These are phyloP conservation scores for Lindbergichthys nudifrons DNA, from an alignment of 2,797 vertebrate species.

Conservation along the genomic window DNA sequence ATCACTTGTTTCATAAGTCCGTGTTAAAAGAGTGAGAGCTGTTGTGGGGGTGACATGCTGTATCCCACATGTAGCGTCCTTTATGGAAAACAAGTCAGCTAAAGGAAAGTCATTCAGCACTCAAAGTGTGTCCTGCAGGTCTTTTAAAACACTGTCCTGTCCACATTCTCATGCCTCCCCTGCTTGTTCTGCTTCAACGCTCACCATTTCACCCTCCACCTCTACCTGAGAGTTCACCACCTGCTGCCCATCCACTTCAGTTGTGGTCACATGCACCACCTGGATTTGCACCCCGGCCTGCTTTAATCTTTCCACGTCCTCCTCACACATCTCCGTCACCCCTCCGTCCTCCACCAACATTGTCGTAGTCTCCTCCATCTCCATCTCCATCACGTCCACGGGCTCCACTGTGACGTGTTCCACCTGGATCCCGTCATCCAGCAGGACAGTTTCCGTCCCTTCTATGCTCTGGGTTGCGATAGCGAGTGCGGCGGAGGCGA, in stretches of 20 bases:
- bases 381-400: conserved; percentile 89
- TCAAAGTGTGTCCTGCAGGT: conserved; percentile 12
- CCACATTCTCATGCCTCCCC: conserved; percentile 64
- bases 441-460: conserved; percentile 86
- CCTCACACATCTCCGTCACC: conserved; percentile 82
- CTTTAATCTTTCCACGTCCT: conserved; percentile 82
- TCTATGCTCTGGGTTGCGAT: conserved; percentile 80
- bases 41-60: conserved; percentile 29
- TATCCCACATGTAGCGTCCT: conserved; percentile 54
- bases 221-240: conserved; percentile 88
- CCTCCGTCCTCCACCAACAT: conserved; percentile 86
- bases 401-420: conserved; percentile 93
- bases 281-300: conserved; percentile 90
- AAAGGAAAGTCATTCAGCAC: conserved; percentile 10
- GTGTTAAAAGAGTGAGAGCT: conserved; percentile 19
- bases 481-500: conserved; percentile 78
- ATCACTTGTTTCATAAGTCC: conserved; percentile 20
- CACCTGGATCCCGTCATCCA: conserved; percentile 88
- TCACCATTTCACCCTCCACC: conserved; percentile 77
- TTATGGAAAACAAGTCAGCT: conserved; percentile 23
- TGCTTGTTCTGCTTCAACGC: conserved; percentile 64
- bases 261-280: conserved; percentile 86
- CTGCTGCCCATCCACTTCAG: conserved; percentile 81
- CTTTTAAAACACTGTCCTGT: conserved; percentile 13
- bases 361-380: conserved; percentile 89